Conservation (phyloP, 2,797 vertebrate species). For the Thaleichthys pacificus region DNA sequence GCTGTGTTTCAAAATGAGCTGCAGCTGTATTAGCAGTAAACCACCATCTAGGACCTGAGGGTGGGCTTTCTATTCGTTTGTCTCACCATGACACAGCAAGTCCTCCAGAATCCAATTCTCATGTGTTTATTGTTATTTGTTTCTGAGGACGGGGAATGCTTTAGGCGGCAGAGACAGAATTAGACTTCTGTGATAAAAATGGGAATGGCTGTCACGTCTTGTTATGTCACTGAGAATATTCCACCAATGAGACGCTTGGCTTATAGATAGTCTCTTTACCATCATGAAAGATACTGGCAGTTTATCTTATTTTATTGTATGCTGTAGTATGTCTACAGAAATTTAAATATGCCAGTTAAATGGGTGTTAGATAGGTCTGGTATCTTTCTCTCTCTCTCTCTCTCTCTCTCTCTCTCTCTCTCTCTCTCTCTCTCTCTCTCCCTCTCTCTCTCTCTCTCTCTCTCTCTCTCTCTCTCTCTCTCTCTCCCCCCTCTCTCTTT, state of each 20-base stretch:
- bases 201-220: not conserved
- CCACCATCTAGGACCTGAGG: not conserved
- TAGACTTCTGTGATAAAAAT: not conserved
- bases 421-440: no score
- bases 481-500: no score
- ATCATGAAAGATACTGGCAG: not conserved
- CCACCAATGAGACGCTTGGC: not conserved
- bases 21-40: no score
- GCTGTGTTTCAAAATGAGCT: no score
- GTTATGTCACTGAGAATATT: not conserved
- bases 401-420: no score
- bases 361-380: no score
- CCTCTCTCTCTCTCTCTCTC: no score
- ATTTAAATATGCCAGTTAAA: no score
- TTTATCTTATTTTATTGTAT: not conserved
- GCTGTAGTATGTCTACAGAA: not conserved
- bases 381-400: no score
- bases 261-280: not conserved
- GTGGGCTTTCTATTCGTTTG: not conserved
- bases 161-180: not conserved
- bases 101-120: no score
- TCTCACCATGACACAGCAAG: conserved; percentile 10
- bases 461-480: no score
- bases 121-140: not conserved
- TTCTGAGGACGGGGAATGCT: not conserved